Base-by-base conservation (phyloP, 2,113 vertebrate genomes). In the Callaeas wilsoni region DNA sequence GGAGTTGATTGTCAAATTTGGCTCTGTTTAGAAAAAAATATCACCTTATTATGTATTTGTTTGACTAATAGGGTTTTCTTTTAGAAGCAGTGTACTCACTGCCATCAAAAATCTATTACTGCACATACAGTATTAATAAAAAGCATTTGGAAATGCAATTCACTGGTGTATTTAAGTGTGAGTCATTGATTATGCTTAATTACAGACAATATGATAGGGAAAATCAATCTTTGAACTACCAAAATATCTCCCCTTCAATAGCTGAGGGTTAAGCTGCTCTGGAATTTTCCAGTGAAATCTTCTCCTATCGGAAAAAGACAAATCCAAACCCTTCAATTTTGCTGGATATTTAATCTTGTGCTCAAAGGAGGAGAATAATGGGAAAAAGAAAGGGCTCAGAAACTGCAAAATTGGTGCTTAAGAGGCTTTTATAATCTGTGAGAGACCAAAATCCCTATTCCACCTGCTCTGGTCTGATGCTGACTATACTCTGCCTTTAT, bases 131-230 rank as follows among this genome's bases (percentile, higher is more conserved):
- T 70, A 90, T 63, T 93, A 96, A 93, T 93, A 93, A 90, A 96
- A 94, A 89, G 27, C 33, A 10, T 59, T 90, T 89, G 76, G 68
- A 93, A 96, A 75, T 84, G 76, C 46, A 80, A 39, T 93, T 92
- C 68, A 60, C 79, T 67, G 52, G 47, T 79, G 62, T 71, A 84
- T 96, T 93, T 93, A 83, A 89, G 57, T 52, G 50, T 94, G 90
- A 96, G 79, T 96, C 83, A 94, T 94, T 96, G 94, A 93, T 95
- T 95, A 94, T 74, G 68, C 73, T 86, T 94, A 90, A 95, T 95
- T 96, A 90, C 52, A 90, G 86, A 39, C n/a, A 81, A 90, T 89
- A 84, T 70, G 76, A 87, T 74, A 68, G 80, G 50, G 50, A 86
- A 95, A 90, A 90, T 94, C 90, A 89, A 70, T 96, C 76, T 88